Evolutionary conservation across 2,113 vertebrate genomes (phyloP), one percentile per base, ranked within the genome.

Genomic region (Scomber colias): DNA sequence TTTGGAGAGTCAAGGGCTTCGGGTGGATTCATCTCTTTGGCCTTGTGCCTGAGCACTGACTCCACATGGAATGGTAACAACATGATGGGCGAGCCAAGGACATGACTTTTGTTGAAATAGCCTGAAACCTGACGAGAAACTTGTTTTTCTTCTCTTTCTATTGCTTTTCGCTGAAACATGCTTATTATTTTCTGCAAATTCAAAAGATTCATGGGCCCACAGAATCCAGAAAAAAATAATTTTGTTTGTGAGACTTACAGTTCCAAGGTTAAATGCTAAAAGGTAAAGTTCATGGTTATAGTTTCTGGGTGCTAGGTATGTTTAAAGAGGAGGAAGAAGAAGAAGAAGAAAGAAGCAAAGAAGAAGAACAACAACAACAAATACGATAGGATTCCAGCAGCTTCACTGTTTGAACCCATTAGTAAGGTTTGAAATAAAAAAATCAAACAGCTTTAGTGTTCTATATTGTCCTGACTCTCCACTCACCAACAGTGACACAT

Each of bases 1-100:
- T 87, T 81, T 13, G 21, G n/a, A 67, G 60, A 89, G 70, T 89
- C 71, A 71, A 83, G 72, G 62, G 78, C 72, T 84, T 19, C 27
- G 61, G 60, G 49, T 67, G 65, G 84, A 64, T 71, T 85, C 68
- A 66, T 87, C 44, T 69, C 21, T 76, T 76, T 77, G 81, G 84
- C 79, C 72, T 82, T 17, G 53, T 0, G 49, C 53, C 80, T 31
- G 55, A 30, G 21, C 55, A 57, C 55, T 57, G 40, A 19, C 75
- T 49, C 75, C 19, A 48, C 45, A 53, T 19, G 63, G 48, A 78
- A 55, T 5, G 15, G 61, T 59, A 78, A 72, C 62, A 71, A 57
- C 62, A 31, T 30, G 44, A 59, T 3, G 14, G 48, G n/a, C 24
- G 49, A 57, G 70, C 59, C 53, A 66, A 85, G 45, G 49, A 66